Percentiles rank a stretch among this genome's conserved stretches.
Evolutionary conservation across 2,113 vertebrate species (phyloP).

Genomic region (Pipa parva): DNA sequence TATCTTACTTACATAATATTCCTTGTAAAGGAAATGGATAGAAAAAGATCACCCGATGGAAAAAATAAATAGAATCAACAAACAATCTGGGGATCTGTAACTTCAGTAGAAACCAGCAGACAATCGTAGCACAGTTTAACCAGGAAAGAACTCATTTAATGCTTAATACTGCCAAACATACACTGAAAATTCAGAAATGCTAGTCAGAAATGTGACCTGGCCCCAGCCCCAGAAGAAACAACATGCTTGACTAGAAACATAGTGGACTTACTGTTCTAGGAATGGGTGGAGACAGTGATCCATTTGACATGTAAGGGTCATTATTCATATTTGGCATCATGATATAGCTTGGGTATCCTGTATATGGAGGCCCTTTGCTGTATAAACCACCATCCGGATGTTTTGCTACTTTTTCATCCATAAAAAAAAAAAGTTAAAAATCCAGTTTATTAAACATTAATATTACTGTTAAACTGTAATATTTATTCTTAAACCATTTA

Average conservation of each 20-base stretch:
- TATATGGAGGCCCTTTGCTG: constrained; percentile 85
- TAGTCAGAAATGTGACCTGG: constrained; percentile 37
- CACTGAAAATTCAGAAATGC: constrained; percentile 33
- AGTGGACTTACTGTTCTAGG: constrained; percentile 88
- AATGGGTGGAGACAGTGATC: constrained; percentile 95
- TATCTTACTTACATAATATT: no score
- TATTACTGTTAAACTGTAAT: no score
- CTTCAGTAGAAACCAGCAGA: constrained; percentile 11
- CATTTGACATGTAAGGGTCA: constrained; percentile 94
- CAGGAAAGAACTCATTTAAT: constrained; percentile 28
- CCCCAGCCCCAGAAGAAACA: constrained; percentile 29
- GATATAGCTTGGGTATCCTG: constrained; percentile 93
- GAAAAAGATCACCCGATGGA: no score
- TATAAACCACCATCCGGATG: constrained; percentile 84
- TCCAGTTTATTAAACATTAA: neutral
- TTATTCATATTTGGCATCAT: constrained; percentile 98
- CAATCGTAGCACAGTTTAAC: constrained; percentile 28
- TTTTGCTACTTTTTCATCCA: constrained; percentile 69
- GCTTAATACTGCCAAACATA: constrained; percentile 33
- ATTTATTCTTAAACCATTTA: neutral
- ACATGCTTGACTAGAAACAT: constrained; percentile 25
- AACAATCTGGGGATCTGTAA: constrained; percentile 2
- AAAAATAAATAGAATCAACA: constrained; percentile 2
- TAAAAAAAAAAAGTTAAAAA: constrained; percentile 42
- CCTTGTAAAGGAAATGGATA: no score